Conservation (phyloP, 2,888 invertebrate species). For the Catocala fraxini region DNA sequence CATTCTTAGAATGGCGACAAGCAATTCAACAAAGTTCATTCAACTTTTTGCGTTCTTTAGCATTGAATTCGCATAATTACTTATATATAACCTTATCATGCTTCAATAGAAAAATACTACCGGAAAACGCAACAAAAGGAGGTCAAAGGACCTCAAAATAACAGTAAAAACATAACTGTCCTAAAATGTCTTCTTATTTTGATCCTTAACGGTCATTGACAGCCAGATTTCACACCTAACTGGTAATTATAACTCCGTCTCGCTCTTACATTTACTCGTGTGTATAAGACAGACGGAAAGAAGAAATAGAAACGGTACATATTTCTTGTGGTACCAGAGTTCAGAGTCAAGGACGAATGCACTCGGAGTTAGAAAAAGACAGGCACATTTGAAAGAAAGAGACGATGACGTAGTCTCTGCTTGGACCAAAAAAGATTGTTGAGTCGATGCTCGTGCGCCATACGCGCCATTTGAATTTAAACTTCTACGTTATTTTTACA, state of each 20-base stretch:
- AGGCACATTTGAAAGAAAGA: slow-evolving; percentile 54
- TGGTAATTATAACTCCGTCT: slow-evolving; percentile 66
- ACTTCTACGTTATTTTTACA: slow-evolving; percentile 45
- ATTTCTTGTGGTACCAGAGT: slow-evolving; percentile 65
- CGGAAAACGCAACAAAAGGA: slow-evolving; percentile 28
- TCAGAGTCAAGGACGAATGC: slow-evolving; percentile 83
- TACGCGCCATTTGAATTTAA: slow-evolving; percentile 60
- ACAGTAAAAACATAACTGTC: slow-evolving; percentile 71
- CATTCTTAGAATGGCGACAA: not conserved
- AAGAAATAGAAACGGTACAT: slow-evolving; percentile 76
- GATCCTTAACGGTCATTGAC: slow-evolving; percentile 84
- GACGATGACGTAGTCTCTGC: slow-evolving; percentile 55
- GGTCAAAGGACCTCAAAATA: slow-evolving; percentile 70
- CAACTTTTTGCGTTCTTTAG: too few relatives aligned
- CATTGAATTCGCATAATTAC: slow-evolving; percentile 6
- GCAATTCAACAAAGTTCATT: not conserved
- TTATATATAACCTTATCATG: slow-evolving; percentile 1
- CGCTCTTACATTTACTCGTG: slow-evolving; percentile 50
- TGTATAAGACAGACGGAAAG: slow-evolving; percentile 55
- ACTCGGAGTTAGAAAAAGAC: slow-evolving; percentile 64
- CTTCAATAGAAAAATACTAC: slow-evolving; percentile 5
- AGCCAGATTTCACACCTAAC: slow-evolving; percentile 72
- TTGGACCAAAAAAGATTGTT: slow-evolving; percentile 68
- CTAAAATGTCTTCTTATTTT: slow-evolving; percentile 69
- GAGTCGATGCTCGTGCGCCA: slow-evolving; percentile 69